These are phyloP conservation scores for Eupithecia vulgata DNA, from an alignment of 2,888 invertebrate genomes.

Conservation along the genomic window DNA sequence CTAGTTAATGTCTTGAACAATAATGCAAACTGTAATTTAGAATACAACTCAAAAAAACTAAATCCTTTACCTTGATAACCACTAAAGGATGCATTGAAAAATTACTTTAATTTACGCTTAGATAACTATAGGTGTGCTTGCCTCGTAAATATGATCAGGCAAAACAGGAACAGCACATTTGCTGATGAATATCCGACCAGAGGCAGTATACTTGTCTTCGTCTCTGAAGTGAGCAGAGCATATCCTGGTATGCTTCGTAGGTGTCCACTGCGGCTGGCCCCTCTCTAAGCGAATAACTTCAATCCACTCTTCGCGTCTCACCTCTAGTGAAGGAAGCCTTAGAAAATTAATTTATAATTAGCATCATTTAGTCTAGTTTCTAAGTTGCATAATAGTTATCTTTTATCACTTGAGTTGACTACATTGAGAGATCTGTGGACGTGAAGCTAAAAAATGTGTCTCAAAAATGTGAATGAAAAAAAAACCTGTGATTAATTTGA, in stretches of 20 bases:
- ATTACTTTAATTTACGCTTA: background rate
- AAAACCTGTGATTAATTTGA: background rate
- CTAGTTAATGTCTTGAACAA: background rate
- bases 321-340: slow-evolving; percentile 38
- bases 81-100: background rate
- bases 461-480: too few species aligned
- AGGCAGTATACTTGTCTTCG: slow-evolving; percentile 40
- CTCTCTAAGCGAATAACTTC: slow-evolving; percentile 37
- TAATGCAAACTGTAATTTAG: background rate
- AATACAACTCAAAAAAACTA: background rate
- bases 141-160: slow-evolving; percentile 21
- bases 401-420: background rate
- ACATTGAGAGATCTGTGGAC: background rate
- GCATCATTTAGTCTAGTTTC: background rate
- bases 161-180: slow-evolving; percentile 39
- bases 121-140: slow-evolving; percentile 11
- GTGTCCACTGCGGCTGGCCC: slow-evolving; percentile 35
- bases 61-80: background rate
- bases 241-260: slow-evolving; percentile 41
- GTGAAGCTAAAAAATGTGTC: too few species aligned
- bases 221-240: slow-evolving; percentile 41
- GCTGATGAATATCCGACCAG: slow-evolving; percentile 31
- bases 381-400: background rate
- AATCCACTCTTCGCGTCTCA: slow-evolving; percentile 35
- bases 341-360: background rate